A percentile compares a stretch with the other conserved stretches of the same genome.
Evolutionary conservation across 2,113 vertebrate species (phyloP).

Genomic region (Steatornis caripensis): DNA sequence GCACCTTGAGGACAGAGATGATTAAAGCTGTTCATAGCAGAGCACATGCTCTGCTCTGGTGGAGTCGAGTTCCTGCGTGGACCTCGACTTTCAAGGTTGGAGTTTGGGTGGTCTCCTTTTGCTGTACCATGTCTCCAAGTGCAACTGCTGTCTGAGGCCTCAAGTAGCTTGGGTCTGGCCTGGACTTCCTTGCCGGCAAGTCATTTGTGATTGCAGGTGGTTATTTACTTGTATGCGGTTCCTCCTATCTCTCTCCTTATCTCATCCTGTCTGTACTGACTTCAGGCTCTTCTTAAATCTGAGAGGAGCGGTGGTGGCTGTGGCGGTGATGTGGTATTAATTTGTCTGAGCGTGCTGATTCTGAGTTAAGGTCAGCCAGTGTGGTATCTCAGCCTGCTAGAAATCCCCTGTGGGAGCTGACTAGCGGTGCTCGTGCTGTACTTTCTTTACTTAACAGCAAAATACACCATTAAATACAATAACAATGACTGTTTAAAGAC

Average conservation of each 20-base stretch:
- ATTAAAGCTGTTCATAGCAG: not conserved
- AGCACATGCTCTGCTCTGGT: rapidly evolving
- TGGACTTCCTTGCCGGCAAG: not conserved
- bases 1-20: not conserved
- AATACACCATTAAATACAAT: not conserved
- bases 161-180: not conserved
- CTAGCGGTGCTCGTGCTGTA: rapidly evolving
- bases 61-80: not conserved
- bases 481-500: not conserved
- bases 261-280: not conserved
- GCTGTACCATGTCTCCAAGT: rapidly evolving
- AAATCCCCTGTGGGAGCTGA: rapidly evolving
- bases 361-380: not conserved
- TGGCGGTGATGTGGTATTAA: not conserved
- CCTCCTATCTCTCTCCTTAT: slow-evolving; percentile 8
- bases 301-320: not conserved
- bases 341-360: not conserved
- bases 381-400: not conserved
- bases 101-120: not conserved
- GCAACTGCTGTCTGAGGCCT: not conserved
- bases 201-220: not conserved
- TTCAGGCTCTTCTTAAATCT: not conserved
- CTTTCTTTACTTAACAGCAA: not conserved
- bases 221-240: not conserved
- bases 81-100: not conserved